A percentile compares a stretch with the other conserved stretches of the same genome.
These are phyloP conservation scores for Flexamia atlantica DNA, from an alignment of 2,888 invertebrate genomes.

Conservation along the genomic window DNA sequence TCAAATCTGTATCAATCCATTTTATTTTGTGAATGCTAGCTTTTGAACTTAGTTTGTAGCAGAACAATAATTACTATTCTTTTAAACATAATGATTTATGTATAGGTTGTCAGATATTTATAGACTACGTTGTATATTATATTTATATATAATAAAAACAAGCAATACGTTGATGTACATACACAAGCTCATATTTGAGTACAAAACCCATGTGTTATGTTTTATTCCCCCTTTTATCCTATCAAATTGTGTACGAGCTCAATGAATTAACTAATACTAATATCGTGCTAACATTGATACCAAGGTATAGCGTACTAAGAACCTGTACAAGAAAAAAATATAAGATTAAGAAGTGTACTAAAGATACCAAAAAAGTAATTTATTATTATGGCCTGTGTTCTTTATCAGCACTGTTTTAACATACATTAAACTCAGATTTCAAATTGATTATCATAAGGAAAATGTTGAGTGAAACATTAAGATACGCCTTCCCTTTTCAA, in stretches of 20 bases:
- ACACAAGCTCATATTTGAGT: conserved; percentile 60
- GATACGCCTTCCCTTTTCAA: not conserved
- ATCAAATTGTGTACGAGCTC: no score
- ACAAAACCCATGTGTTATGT: conserved; percentile 23
- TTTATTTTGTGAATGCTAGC: not conserved
- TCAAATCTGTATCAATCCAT: not conserved
- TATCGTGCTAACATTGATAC: no score
- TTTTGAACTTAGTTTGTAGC: conserved; percentile 17
- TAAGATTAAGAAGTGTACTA: no score
- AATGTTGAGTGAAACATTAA: no score
- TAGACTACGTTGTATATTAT: conserved; percentile 60
- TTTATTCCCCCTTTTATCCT: conserved; percentile 3
- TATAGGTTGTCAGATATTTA: conserved; percentile 61
- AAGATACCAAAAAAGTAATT: no score
- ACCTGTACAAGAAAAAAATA: no score
- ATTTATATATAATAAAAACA: conserved; percentile 63
- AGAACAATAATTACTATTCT: conserved; percentile 53
- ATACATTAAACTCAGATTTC: no score
- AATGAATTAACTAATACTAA: no score
- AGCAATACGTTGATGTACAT: conserved; percentile 63
- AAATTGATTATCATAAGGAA: no score
- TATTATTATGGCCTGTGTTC: no score
- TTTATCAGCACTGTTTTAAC: no score
- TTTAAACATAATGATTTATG: conserved; percentile 58
- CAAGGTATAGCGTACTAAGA: no score